Evolutionary conservation across 2,113 vertebrate species (phyloP), one percentile per base, ranked within the genome.

Genomic region (Myrmecobius fasciatus): DNA sequence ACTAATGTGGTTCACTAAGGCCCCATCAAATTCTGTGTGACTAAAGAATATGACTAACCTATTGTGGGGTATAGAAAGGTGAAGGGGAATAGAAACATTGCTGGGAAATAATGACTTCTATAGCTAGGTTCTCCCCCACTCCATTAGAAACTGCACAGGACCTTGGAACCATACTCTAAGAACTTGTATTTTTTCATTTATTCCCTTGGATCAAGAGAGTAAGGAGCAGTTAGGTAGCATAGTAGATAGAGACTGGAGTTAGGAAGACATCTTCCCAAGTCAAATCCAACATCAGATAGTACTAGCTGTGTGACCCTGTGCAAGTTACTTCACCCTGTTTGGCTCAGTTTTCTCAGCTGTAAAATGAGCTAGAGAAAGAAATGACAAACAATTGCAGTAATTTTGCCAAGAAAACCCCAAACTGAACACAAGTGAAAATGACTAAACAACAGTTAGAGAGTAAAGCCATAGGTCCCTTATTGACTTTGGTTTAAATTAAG

Each of bases 61-160:
- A 25, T 3, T 6, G 25, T 8, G 51, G 12, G 12, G 43, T 12
- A 25, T 49, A 22, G 12, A 28, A 52, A 28, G 20, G 52, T 0
- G 0, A 4, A 14, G 0, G n/a, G 2, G 12, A 1, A 0, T 22
- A 8, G 52, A 51, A 51, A 52, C 48, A 43, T 36, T 83, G 2
- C 2, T 43, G n/a, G n/a, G n/a, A 43, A n/a, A 83, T 43, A 43
- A 43, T 43, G 20, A 6, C 2, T 43, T 83, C 67, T 83, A 83
- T 2, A 83, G 36, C 6, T 83, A 22, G 67, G 8, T 53, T 22
- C 52, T 22, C 52, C 52, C 20, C 60, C n/a, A 20, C 53, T 20
- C 67, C 7, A 43, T 83, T 83, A 83, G n/a, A 83, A 83, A 43
- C n/a, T 83, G 20, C 3, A n/a, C 8, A 83, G 17, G 36, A 1